These are phyloP conservation scores for Penaeus indicus DNA, from an alignment of 1,140 invertebrate species.

Conservation along the genomic window DNA sequence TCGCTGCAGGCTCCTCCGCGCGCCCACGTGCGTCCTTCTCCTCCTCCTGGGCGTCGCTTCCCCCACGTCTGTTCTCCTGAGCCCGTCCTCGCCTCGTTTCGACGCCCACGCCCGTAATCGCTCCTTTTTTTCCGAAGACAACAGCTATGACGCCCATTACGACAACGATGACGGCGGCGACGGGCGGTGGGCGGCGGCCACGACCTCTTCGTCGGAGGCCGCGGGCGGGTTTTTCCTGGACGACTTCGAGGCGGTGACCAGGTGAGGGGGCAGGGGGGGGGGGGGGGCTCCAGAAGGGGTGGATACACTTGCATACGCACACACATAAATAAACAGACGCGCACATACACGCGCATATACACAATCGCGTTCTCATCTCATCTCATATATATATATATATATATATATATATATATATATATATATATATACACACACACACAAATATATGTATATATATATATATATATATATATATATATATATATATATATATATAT, in stretches of 20 bases:
- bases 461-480: conserved; percentile 5
- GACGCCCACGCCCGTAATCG: neutral
- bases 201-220: neutral
- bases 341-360: neutral
- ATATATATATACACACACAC: conserved; percentile 3
- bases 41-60: neutral
- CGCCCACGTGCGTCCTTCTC: neutral
- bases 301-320: neutral
- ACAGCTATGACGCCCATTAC: neutral
- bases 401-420: neutral
- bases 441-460: neutral
- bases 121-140: neutral
- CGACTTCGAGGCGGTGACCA: conserved; percentile 58
- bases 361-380: too few species aligned
- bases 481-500: conserved; percentile 32
- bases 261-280: neutral
- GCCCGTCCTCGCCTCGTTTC: neutral
- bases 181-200: neutral
- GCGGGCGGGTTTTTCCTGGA: conserved; percentile 57
- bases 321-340: neutral
- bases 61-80: conserved; percentile 21
- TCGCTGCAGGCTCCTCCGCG: neutral
- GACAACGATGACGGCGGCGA: neutral
- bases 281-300: neutral
- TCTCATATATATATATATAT: too few species aligned